Evolutionary conservation across 2,888 invertebrate species (phyloP), one percentile per base, ranked within the genome.

Genomic region (Nycteola revayana): DNA sequence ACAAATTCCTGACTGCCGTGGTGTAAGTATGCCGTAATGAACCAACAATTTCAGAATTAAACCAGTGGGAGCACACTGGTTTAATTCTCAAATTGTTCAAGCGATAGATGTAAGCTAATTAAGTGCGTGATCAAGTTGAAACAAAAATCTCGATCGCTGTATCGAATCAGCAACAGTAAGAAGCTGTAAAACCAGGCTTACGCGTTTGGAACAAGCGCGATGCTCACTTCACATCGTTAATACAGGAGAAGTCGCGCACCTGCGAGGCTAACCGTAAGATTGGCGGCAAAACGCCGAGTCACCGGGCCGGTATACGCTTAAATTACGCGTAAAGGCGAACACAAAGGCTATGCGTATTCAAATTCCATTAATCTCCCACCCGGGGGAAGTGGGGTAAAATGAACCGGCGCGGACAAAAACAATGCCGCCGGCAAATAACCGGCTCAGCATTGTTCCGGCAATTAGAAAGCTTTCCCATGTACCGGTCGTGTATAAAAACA

Each of bases 391-490:
- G 83, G 81, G 82, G 82, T 80, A 83, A 86, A 86, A 85, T 86
- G 85, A 88, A 85, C 87, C 85, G 75, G 82, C 78, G 69, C 79
- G 86, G 87, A 86, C 87, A 86, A 88, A 88, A 88, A 88, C 87
- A 88, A 88, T 87, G 87, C 85, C 86, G 81, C 76, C 77, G 84
- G 87, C 87, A 81, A 84, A 88, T 86, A 87, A 86, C 87, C 85
- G 80, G 87, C 84, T 86, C 86, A 83, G 86, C 86, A 87, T 88
- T 89, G 88, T 88, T 87, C 85, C 87, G 86, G 85, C 89, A 89
- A 88, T 88, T 88, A 89, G 89, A 88, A 87, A 88, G 89, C 86
- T 88, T 89, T 89, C 85, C 87, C 87, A 84, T 87, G 87, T 87
- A 87, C 83, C 79, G 82, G 81, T 69, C 85, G 84, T 84, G 87